Conservation (phyloP, 2,113 vertebrate genomes). For the Perognathus longimembris region DNA sequence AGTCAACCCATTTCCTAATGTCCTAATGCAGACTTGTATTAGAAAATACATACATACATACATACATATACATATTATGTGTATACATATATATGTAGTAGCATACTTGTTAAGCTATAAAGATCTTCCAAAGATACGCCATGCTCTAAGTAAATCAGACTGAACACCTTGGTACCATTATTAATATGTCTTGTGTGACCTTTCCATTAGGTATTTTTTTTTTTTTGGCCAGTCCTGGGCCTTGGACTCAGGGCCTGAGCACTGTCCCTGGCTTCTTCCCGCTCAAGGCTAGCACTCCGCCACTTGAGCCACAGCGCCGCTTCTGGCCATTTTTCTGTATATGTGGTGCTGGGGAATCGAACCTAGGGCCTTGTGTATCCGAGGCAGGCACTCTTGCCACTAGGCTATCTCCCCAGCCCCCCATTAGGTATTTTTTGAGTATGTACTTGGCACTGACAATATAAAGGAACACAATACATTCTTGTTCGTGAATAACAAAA, state of each 20-base stretch:
- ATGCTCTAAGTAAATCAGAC: not conserved
- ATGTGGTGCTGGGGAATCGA: too few relatives aligned
- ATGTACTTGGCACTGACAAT: not conserved
- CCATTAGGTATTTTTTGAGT: constrained; percentile 6
- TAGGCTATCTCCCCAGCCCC: too few relatives aligned
- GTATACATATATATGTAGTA: not conserved
- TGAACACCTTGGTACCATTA: not conserved
- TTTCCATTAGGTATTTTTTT: constrained; percentile 22
- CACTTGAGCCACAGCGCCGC: too few relatives aligned
- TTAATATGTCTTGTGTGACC: not conserved
- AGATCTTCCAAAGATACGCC: not conserved
- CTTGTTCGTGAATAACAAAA: not conserved
- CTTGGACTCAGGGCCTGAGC: too few relatives aligned
- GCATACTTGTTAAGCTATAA: not conserved
- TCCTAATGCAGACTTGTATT: constrained; percentile 11
- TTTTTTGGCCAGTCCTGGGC: too few relatives aligned
- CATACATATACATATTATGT: too few relatives aligned
- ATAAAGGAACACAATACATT: not conserved
- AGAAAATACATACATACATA: too few relatives aligned
- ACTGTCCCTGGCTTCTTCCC: too few relatives aligned
- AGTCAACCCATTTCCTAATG: not conserved
- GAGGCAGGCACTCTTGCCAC: too few relatives aligned
- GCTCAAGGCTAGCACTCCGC: too few relatives aligned
- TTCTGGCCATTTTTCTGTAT: too few relatives aligned
- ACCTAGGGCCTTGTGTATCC: too few relatives aligned